Evolutionary conservation across 2,113 vertebrate species (phyloP).

Genomic region (Furnarius figulus): DNA sequence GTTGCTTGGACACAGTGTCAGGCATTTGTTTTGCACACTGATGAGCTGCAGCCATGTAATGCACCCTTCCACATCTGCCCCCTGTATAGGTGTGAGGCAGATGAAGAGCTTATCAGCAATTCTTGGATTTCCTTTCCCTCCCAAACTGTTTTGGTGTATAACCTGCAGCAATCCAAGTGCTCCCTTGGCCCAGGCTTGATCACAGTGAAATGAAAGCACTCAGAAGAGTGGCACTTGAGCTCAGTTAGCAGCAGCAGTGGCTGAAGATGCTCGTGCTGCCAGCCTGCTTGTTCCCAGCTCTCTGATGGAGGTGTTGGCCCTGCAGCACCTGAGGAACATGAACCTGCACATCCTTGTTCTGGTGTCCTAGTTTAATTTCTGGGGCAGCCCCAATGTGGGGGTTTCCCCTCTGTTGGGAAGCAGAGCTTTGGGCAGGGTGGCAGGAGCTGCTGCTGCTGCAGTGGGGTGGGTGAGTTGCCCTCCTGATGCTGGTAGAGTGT

Average conservation of each 20-base stretch:
- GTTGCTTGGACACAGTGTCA: rapidly evolving
- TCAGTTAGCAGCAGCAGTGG: rapidly evolving
- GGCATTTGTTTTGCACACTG: neutral
- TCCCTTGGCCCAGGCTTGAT: neutral
- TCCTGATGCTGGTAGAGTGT: rapidly evolving
- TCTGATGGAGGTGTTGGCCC: neutral
- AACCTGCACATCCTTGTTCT: rapidly evolving
- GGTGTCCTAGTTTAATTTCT: neutral
- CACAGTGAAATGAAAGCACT: neutral
- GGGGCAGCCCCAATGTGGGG: rapidly evolving
- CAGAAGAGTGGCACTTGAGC: neutral
- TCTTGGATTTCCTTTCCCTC: neutral
- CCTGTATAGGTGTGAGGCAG: rapidly evolving
- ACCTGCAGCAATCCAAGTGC: rapidly evolving
- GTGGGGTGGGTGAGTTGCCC: rapidly evolving
- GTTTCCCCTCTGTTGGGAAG: rapidly evolving
- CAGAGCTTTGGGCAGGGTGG: too few species aligned
- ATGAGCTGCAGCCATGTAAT: neutral
- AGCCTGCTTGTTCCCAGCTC: rapidly evolving
- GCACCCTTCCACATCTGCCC: neutral
- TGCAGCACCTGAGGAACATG: rapidly evolving
- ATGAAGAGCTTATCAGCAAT: neutral
- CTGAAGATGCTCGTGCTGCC: neutral
- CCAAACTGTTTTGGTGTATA: neutral
- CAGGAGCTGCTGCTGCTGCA: neutral